Conservation (phyloP, 2,113 vertebrate genomes). For the Colistium nudipinnis region DNA sequence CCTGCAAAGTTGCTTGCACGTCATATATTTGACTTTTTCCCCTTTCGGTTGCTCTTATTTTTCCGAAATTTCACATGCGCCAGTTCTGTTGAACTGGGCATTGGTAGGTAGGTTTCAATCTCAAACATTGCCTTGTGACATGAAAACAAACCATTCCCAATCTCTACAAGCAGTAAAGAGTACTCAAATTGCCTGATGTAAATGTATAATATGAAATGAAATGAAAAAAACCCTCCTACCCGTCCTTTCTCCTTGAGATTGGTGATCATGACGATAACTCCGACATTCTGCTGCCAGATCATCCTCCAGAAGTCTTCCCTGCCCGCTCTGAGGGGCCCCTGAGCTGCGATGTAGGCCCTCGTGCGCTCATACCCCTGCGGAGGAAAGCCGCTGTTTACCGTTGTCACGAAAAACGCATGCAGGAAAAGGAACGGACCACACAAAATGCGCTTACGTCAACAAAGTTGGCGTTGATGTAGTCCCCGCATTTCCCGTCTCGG, state of each 20-base stretch:
- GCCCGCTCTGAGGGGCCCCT: conserved; percentile 92
- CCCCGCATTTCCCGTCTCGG: conserved; percentile 88
- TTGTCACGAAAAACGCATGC: background rate
- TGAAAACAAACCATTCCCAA: too few species aligned
- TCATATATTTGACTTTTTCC: too few species aligned
- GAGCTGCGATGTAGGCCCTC: conserved; percentile 96
- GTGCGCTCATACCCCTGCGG: conserved; percentile 91
- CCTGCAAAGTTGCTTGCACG: too few species aligned
- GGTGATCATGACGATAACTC: conserved; percentile 97
- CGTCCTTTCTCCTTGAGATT: conserved; percentile 98
- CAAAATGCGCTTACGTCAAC: conserved; percentile 88
- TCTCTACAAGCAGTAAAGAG: too few species aligned
- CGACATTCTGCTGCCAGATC: conserved; percentile 98
- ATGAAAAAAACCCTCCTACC: conserved; percentile 82
- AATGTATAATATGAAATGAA: too few species aligned
- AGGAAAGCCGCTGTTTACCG: background rate
- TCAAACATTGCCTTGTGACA: too few species aligned
- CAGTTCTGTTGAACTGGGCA: too few species aligned
- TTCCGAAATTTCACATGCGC: too few species aligned
- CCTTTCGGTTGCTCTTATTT: too few species aligned
- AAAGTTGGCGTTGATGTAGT: conserved; percentile 98
- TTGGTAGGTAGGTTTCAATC: too few species aligned
- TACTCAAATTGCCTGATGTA: too few species aligned
- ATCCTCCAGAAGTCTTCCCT: conserved; percentile 98
- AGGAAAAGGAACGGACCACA: background rate